phyloP scores from a whole-genome alignment of 1,140 invertebrate species.

The Procambarus clarkii region DNA sequence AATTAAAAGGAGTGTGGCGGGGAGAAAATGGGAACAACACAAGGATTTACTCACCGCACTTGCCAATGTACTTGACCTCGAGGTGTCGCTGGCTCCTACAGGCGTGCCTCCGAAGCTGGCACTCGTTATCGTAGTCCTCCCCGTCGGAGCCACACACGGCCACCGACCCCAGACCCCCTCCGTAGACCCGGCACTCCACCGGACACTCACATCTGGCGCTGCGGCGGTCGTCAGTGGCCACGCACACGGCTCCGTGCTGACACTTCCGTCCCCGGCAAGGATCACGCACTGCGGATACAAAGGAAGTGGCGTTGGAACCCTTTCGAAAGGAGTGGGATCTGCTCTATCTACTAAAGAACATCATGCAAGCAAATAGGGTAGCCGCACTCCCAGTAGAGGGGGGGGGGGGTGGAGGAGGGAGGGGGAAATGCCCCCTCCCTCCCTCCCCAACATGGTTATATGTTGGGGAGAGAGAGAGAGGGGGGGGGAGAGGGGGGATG shows the following conservation, averaged over 20 bases:
- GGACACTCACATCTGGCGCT: constrained; percentile 80
- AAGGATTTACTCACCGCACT: constrained; percentile 85
- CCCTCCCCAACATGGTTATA: too few species aligned
- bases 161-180: constrained; percentile 80
- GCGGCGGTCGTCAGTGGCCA: constrained; percentile 84
- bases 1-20: neutral
- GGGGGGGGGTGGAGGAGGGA: too few species aligned
- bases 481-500: too few species aligned
- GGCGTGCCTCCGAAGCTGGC: constrained; percentile 87
- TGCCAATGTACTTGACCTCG: constrained; percentile 89
- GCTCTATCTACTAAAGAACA: too few species aligned
- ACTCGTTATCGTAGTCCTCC: constrained; percentile 88
- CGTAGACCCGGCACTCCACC: constrained; percentile 64
- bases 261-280: constrained; percentile 86
- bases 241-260: constrained; percentile 85
- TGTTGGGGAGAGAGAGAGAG: too few species aligned
- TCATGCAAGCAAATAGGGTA: too few species aligned
- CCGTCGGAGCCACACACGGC: constrained; percentile 93
- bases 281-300: constrained; percentile 83
- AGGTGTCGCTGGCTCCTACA: constrained; percentile 86
- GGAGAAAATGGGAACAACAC: neutral
- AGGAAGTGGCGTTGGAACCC: constrained; percentile 73
- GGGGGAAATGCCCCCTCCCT: too few species aligned
- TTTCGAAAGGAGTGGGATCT: too few species aligned
- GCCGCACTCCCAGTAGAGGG: too few species aligned